phyloP scores from a whole-genome alignment of 2,113 vertebrate genomes.

The Neodontobutis hainanensis region DNA sequence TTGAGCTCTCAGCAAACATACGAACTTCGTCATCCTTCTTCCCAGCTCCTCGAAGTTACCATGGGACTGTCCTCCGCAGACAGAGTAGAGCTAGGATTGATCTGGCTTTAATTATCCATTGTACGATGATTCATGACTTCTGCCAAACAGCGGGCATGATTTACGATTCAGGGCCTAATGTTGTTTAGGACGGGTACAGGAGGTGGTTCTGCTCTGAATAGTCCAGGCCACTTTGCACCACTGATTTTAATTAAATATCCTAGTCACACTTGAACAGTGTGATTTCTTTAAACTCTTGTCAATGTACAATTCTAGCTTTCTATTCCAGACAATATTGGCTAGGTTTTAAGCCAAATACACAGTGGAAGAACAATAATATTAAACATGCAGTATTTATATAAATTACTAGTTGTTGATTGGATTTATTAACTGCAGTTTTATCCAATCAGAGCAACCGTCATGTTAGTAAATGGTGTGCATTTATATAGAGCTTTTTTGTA shows the following conservation, averaged over 20 bases:
- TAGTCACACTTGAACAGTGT: background rate
- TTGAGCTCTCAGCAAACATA: slow-evolving; percentile 45
- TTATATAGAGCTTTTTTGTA: too few relatives aligned
- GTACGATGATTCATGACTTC: slow-evolving; percentile 47
- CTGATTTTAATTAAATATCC: background rate
- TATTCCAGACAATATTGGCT: too few relatives aligned
- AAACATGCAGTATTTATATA: too few relatives aligned
- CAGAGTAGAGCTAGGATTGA: slow-evolving; percentile 35
- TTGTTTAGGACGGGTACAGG: slow-evolving; percentile 19
- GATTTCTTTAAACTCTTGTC: background rate
- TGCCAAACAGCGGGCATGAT: slow-evolving; percentile 52
- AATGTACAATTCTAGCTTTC: too few relatives aligned
- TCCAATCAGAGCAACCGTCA: too few relatives aligned
- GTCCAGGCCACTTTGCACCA: background rate
- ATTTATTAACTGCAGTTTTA: too few relatives aligned
- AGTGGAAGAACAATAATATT: too few relatives aligned
- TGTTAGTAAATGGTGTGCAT: too few relatives aligned
- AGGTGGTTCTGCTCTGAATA: slow-evolving; percentile 3
- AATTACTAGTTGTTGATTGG: too few relatives aligned
- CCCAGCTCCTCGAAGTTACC: slow-evolving; percentile 29
- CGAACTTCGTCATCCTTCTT: slow-evolving; percentile 28
- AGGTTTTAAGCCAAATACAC: too few relatives aligned
- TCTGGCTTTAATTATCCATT: slow-evolving; percentile 62
- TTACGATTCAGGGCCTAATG: slow-evolving; percentile 31
- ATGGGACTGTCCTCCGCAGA: slow-evolving; percentile 40